Conservation (phyloP, 2,888 invertebrate genomes). For the Pandemis corylana region DNA sequence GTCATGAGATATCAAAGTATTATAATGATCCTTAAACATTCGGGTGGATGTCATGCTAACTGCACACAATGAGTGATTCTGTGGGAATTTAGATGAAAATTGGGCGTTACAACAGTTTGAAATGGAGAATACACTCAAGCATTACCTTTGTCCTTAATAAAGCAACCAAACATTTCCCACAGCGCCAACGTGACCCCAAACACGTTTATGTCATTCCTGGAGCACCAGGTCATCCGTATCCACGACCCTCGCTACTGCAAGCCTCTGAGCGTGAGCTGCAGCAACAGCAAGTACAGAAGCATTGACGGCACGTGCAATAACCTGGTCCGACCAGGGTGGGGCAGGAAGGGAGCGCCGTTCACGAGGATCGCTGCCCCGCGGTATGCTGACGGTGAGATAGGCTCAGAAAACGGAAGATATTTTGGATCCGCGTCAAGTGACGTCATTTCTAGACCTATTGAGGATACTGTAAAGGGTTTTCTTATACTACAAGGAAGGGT, state of each 20-base stretch:
- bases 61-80: too few species aligned
- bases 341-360: conserved; percentile 84
- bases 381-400: conserved; percentile 85
- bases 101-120: too few species aligned
- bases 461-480: too few species aligned
- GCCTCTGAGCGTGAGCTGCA: conserved; percentile 60
- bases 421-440: too few species aligned
- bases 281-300: conserved; percentile 85
- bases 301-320: conserved; percentile 94
- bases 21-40: too few species aligned
- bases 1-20: too few species aligned
- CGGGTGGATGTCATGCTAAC: too few species aligned
- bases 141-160: neutral
- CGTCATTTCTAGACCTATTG: too few species aligned
- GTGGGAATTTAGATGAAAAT: too few species aligned
- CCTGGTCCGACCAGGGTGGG: conserved; percentile 87
- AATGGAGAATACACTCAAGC: too few species aligned
- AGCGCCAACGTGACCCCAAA: conserved; percentile 74
- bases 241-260: conserved; percentile 63
- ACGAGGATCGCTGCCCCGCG: conserved; percentile 85
- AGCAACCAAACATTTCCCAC: conserved; percentile 31
- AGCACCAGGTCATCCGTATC: conserved; percentile 66
- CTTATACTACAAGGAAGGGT: too few species aligned
- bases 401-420: too few species aligned
- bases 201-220: conserved; percentile 77